Evolutionary conservation across 2,113 vertebrate genomes (phyloP).

Genomic region (Plectropomus leopardus): DNA sequence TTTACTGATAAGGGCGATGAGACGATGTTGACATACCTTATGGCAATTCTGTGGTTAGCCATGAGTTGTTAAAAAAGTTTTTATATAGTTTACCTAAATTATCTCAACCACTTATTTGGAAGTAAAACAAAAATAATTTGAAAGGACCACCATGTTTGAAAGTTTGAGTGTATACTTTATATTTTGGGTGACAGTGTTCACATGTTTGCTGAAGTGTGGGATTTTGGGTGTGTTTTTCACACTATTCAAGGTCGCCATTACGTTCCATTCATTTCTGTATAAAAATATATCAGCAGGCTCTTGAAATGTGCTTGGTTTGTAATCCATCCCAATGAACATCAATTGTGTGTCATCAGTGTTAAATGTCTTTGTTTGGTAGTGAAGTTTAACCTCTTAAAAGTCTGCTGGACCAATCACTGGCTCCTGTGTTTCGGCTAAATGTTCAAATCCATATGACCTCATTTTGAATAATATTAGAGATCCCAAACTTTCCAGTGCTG

Average conservation of each 20-base stretch:
- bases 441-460: too few species aligned
- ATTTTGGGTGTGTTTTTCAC: not conserved
- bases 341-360: too few species aligned
- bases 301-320: not conserved
- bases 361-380: not conserved
- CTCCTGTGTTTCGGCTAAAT: too few species aligned
- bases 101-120: not conserved
- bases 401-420: too few species aligned
- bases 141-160: too few species aligned
- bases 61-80: not conserved
- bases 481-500: too few species aligned
- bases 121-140: not conserved
- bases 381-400: too few species aligned
- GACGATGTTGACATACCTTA: not conserved
- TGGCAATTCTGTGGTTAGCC: not conserved
- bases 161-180: not conserved
- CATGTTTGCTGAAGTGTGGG: not conserved
- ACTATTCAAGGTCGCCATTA: not conserved
- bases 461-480: too few species aligned
- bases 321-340: not conserved
- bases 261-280: not conserved
- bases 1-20: not conserved
- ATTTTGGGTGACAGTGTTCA: not conserved
- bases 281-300: not conserved
- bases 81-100: not conserved